Conservation (phyloP, 1,140 invertebrate species). For the Dendrolimus kikuchii region DNA sequence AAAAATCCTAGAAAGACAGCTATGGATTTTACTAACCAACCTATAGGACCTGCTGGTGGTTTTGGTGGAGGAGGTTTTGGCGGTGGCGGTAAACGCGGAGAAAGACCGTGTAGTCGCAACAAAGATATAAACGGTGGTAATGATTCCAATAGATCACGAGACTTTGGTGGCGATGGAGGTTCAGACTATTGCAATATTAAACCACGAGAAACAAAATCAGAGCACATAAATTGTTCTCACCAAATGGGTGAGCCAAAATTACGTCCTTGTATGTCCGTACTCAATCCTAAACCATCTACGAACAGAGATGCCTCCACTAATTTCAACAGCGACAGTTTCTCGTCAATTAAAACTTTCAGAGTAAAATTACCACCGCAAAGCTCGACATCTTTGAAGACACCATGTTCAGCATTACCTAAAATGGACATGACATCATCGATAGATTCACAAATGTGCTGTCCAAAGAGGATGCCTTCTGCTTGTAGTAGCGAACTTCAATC, state of each 20-base stretch:
- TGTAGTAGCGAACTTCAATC: neutral
- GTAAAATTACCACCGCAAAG: neutral
- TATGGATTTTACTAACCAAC: neutral
- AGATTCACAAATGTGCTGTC: neutral
- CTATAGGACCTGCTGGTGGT: neutral
- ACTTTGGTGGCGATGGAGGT: neutral
- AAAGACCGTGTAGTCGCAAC: no score
- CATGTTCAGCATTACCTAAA: no score
- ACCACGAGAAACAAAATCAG: slow-evolving; percentile 5
- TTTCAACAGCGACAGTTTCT: neutral
- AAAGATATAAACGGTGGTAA: no score
- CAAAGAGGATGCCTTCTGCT: neutral
- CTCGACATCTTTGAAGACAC: no score
- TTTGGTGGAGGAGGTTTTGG: neutral
- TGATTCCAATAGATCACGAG: no score
- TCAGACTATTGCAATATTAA: neutral
- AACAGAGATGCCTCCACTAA: slow-evolving; percentile 1
- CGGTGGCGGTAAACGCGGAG: neutral
- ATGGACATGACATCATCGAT: neutral
- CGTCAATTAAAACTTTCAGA: neutral
- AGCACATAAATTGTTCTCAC: neutral
- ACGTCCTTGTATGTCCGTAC: slow-evolving; percentile 5
- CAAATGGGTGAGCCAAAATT: slow-evolving; percentile 5
- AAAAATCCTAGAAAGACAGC: slow-evolving; percentile 9
- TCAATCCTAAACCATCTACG: neutral